Evolutionary conservation across 2,888 invertebrate genomes (phyloP).

Genomic region (Leuctra nigra): DNA sequence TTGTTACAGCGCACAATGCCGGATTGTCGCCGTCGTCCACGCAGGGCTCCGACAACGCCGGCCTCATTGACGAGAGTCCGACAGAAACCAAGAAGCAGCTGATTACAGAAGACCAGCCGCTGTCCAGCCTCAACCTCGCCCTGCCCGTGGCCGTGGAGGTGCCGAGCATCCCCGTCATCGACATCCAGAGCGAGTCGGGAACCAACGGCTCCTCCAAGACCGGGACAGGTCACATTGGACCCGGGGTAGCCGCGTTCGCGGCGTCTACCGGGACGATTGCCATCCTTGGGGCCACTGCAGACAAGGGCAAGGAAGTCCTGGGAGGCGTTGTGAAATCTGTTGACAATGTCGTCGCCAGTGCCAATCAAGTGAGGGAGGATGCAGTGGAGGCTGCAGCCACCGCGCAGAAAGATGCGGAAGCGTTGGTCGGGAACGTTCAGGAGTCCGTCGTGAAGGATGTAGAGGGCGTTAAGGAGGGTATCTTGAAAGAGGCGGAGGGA

Average conservation of each 20-base stretch:
- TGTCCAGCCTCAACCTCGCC: not conserved
- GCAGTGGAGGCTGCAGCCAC: no score
- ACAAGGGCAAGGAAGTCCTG: not conserved
- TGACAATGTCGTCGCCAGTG: not conserved
- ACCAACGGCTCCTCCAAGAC: constrained; percentile 19
- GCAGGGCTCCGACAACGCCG: constrained; percentile 26
- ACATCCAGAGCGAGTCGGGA: constrained; percentile 12
- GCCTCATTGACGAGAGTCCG: constrained; percentile 11
- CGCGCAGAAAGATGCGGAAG: not conserved
- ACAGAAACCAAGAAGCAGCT: constrained; percentile 4
- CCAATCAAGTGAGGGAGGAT: not conserved
- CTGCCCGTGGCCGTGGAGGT: constrained; percentile 2
- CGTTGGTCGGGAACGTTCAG: not conserved
- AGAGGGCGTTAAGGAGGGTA: no score
- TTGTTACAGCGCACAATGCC: constrained; percentile 28
- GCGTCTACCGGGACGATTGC: constrained; percentile 14
- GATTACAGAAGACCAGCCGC: constrained; percentile 1
- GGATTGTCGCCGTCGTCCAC: constrained; percentile 28
- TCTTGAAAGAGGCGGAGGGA: no score
- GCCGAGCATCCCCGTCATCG: not conserved
- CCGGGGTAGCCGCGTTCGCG: constrained; percentile 13
- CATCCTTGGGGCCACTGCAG: constrained; percentile 5
- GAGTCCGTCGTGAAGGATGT: not conserved
- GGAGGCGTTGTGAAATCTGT: not conserved
- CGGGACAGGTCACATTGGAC: constrained; percentile 13